Conservation (phyloP, 2,113 vertebrate species). For the Menidia beryllina region DNA sequence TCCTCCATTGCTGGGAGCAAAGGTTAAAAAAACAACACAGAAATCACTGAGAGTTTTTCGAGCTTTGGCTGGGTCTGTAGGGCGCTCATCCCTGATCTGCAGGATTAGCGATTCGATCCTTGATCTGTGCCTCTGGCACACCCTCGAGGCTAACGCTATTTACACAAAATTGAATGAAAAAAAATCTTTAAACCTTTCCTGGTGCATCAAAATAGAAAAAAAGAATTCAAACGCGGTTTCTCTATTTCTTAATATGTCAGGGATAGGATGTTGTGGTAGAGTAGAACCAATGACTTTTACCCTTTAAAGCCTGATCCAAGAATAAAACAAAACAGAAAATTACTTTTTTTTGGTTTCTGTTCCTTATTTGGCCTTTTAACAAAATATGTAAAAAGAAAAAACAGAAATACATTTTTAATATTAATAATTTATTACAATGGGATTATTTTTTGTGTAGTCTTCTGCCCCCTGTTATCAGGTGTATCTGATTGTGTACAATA, state of each 20-base stretch:
- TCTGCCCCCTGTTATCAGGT: no score
- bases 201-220: background rate
- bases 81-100: background rate
- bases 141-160: background rate
- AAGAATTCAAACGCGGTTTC: background rate
- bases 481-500: no score
- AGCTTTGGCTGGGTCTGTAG: background rate
- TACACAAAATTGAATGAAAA: background rate
- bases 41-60: background rate
- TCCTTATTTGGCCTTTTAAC: no score
- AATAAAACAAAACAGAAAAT: no score
- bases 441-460: no score
- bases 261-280: slow-evolving; percentile 7
- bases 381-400: no score
- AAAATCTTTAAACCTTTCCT: background rate
- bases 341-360: no score
- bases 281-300: slow-evolving; percentile 27
- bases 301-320: no score
- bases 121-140: background rate
- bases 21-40: background rate
- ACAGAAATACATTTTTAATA: no score
- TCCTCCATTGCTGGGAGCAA: background rate
- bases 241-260: slow-evolving; percentile 8
- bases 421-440: no score
- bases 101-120: background rate